Evolutionary conservation across 2,888 invertebrate species (phyloP), one percentile per base, ranked within the genome.

Genomic region (Melipona beecheii): DNA sequence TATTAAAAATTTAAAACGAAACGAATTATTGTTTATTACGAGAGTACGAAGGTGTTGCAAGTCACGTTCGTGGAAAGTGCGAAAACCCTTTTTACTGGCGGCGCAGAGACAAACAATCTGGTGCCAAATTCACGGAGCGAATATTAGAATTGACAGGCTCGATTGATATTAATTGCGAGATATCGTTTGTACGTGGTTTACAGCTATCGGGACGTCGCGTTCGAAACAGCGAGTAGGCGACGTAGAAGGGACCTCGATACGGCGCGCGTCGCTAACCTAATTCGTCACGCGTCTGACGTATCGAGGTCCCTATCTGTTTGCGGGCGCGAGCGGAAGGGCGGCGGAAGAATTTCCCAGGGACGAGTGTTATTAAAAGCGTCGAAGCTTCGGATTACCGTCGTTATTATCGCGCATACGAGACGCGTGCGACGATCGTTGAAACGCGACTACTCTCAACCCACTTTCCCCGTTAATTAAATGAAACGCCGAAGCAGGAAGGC

Each of bases 391-490:
- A 69, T 75, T 75, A 75, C 69, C 60, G 50, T 69, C 21, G 21
- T 66, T 65, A 66, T 17, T 75, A 56, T 65, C 19, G 15, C 27
- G 24, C 54, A 65, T 56, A 31, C 21, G n/a, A n/a, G 9, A 50
- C 31, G n/a, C 2, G 49, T 5, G 62, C 21, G 9, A 62, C 68
- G 75, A 75, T 75, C 69, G 36, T 76, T 50, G 60, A 62, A 76
- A 76, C 69, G 50, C 13, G 66, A 43, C 43, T 49, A 11, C 50
- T 60, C 75, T 78, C 79, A 79, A 79, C 79, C 79, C 79, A 75
- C 58, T 68, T 78, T 75, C 60, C 60, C 21, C 52, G 75, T 79
- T 79, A 79, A 79, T 79, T 79, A 75, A 79, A 79, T 54, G 69
- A 70, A 79, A 75, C 56, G 43, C 62, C 60, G 17, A 50, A 15